A percentile compares a stretch with the other conserved stretches of the same genome.
Evolutionary conservation across 1,140 invertebrate genomes (phyloP).

Genomic region (Oryzaephilus surinamensis): DNA sequence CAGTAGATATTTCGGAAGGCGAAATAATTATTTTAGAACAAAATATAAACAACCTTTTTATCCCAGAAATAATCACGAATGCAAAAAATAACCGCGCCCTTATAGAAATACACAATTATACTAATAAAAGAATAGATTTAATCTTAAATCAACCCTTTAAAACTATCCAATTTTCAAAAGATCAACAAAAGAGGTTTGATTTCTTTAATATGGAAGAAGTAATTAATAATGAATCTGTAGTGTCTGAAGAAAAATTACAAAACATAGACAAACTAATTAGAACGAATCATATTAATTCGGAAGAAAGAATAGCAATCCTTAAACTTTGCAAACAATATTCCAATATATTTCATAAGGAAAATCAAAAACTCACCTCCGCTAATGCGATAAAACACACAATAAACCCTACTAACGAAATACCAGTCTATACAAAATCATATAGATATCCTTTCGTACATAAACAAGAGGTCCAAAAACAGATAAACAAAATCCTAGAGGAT

Average conservation of each 20-base stretch:
- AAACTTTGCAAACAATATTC: slow-evolving; percentile 16
- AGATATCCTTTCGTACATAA: slow-evolving; percentile 2
- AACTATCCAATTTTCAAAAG: background rate
- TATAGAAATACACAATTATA: slow-evolving; percentile 1
- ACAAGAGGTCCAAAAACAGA: slow-evolving; percentile 5
- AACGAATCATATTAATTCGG: slow-evolving; percentile 17
- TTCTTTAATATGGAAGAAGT: slow-evolving; percentile 1
- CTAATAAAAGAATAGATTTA: background rate
- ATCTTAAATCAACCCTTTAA: slow-evolving; percentile 2
- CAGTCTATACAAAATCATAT: slow-evolving; percentile 26
- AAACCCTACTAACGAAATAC: slow-evolving; percentile 22
- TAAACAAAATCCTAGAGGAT: slow-evolving; percentile 3
- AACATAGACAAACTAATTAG: slow-evolving; percentile 1
- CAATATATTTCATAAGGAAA: slow-evolving; percentile 18
- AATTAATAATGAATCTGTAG: no score
- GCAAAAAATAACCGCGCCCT: background rate
- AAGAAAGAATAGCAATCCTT: slow-evolving; percentile 16
- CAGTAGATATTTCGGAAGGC: slow-evolving; percentile 1
- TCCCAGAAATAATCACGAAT: background rate
- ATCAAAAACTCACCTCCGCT: slow-evolving; percentile 12
- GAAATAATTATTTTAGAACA: slow-evolving; percentile 4
- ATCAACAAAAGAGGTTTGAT: slow-evolving; percentile 1
- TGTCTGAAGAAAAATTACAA: background rate
- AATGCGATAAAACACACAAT: slow-evolving; percentile 24
- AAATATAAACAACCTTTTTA: slow-evolving; percentile 1